Conservation (phyloP, 1,140 invertebrate species). For the Cydia pomonella region DNA sequence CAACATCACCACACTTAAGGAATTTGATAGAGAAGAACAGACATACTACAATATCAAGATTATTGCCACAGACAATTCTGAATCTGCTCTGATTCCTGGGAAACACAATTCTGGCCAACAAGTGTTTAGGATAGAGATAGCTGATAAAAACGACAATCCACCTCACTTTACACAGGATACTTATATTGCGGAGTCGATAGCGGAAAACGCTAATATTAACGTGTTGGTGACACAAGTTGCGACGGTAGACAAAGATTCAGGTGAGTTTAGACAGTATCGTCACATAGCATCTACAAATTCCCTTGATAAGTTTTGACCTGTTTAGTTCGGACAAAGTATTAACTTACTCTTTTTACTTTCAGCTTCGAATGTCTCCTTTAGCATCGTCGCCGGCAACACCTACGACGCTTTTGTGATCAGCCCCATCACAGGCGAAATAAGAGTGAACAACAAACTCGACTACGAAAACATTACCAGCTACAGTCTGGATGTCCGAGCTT, state of each 20-base stretch:
- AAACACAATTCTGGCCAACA: conserved; percentile 87
- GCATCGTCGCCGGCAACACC: conserved; percentile 89
- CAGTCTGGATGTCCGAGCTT: conserved; percentile 87
- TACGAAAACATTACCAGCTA: conserved; percentile 92
- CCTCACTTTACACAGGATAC: conserved; percentile 87
- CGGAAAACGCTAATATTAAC: conserved; percentile 91
- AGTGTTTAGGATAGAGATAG: conserved; percentile 92
- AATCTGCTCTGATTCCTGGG: conserved; percentile 86
- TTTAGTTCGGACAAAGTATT: background rate
- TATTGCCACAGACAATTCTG: conserved; percentile 91
- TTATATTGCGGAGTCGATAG: conserved; percentile 89
- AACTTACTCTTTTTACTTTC: conserved; percentile 44
- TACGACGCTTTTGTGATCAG: conserved; percentile 90
- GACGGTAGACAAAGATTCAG: conserved; percentile 89
- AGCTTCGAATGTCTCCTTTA: conserved; percentile 90
- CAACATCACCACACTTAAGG: conserved; percentile 88
- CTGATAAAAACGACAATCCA: conserved; percentile 95
- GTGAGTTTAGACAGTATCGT: conserved; percentile 46
- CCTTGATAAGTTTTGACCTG: background rate
- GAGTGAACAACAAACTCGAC: conserved; percentile 88
- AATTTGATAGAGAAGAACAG: conserved; percentile 90
- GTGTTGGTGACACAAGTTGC: conserved; percentile 90
- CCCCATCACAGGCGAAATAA: conserved; percentile 89
- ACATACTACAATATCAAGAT: conserved; percentile 92
- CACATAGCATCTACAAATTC: background rate